Evolutionary conservation across 2,797 vertebrate species (phyloP).

Genomic region (Melanotaenia pygmaea): DNA sequence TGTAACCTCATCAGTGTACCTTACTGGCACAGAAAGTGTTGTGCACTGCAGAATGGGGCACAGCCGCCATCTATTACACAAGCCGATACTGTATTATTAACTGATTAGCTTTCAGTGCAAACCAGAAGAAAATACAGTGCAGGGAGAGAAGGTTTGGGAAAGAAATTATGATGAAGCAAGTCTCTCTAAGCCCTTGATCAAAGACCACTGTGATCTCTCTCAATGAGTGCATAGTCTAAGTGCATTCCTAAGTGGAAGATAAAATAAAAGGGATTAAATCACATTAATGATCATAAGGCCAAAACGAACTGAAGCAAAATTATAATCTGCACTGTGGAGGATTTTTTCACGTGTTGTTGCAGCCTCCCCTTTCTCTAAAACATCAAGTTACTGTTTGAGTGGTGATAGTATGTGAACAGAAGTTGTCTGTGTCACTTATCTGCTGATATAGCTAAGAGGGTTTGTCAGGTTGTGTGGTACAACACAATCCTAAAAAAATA

Average conservation of each 20-base stretch:
- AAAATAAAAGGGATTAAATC: conserved; percentile 51
- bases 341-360: conserved; percentile 9
- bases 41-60: conserved; percentile 44
- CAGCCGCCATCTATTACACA: conserved; percentile 46
- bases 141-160: conserved; percentile 25
- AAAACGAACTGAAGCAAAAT: conserved; percentile 22
- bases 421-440: conserved; percentile 19
- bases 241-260: conserved; percentile 31
- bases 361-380: conserved; percentile 23
- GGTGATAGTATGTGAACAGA: conserved; percentile 33
- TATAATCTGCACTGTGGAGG: conserved; percentile 29
- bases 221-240: conserved; percentile 34
- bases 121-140: conserved; percentile 17
- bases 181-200: conserved; percentile 60
- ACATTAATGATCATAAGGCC: conserved; percentile 42
- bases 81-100: conserved; percentile 57
- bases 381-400: conserved; percentile 32
- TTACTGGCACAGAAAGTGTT: conserved; percentile 40
- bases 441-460: conserved; percentile 6
- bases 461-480: neutral
- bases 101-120: conserved; percentile 56
- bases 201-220: conserved; percentile 56
- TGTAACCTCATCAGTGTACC: conserved; percentile 42
- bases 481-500: neutral
- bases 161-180: conserved; percentile 15